Evolutionary conservation across 1,140 invertebrate genomes (phyloP).

Genomic region (Ptiloglossa arizonensis): DNA sequence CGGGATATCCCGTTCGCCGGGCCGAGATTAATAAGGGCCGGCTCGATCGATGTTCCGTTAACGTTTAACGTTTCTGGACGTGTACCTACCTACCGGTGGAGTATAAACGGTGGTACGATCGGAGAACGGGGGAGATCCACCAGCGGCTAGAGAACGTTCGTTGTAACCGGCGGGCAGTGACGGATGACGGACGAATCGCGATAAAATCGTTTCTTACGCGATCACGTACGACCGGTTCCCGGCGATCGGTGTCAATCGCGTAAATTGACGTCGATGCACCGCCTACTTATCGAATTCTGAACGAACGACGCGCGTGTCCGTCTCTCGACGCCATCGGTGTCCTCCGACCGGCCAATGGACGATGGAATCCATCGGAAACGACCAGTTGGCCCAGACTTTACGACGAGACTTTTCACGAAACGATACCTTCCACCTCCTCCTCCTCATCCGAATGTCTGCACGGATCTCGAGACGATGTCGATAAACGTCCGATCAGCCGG

Average conservation of each 20-base stretch:
- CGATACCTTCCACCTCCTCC: too few relatives aligned
- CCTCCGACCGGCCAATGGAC: too few relatives aligned
- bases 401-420: conserved; percentile 51
- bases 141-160: too few relatives aligned
- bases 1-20: neutral
- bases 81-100: conserved; percentile 16
- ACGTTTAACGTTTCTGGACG: conserved; percentile 36
- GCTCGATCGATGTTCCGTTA: conserved; percentile 40
- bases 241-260: conserved; percentile 42
- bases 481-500: conserved; percentile 2
- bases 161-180: conserved; percentile 44
- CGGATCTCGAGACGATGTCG: conserved; percentile 3
- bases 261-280: conserved; percentile 58
- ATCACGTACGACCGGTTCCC: conserved; percentile 17
- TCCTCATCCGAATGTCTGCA: too few relatives aligned
- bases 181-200: conserved; percentile 38
- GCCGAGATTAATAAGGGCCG: conserved; percentile 19
- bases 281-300: conserved; percentile 43
- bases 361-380: neutral
- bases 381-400: conserved; percentile 10
- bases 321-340: neutral
- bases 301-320: neutral
- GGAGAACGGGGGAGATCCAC: too few relatives aligned
- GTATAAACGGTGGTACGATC: too few relatives aligned
- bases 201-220: conserved; percentile 62